Evolutionary conservation across 2,797 vertebrate species (phyloP).

Genomic region (Naso thynnoides): DNA sequence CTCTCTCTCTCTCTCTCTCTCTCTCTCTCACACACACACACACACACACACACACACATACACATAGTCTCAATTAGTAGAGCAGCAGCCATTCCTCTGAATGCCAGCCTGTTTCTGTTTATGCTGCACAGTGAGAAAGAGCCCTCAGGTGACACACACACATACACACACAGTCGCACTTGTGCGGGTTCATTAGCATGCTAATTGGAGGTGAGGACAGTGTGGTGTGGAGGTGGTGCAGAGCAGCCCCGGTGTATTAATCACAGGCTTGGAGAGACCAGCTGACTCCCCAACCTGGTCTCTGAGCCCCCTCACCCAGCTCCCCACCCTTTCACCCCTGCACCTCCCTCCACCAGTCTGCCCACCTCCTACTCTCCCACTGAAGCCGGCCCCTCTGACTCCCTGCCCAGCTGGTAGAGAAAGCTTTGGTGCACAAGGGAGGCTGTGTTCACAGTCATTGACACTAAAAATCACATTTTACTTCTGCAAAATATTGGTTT

Average conservation of each 20-base stretch:
- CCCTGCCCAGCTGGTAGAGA: slow-evolving; percentile 54
- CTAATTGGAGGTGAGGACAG: slow-evolving; percentile 84
- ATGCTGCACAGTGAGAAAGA: slow-evolving; percentile 67
- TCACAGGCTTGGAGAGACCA: slow-evolving; percentile 74
- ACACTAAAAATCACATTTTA: slow-evolving; percentile 37
- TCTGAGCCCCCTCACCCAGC: slow-evolving; percentile 33
- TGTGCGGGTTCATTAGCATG: slow-evolving; percentile 79
- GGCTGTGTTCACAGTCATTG: slow-evolving; percentile 66
- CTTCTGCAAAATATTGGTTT: slow-evolving; percentile 10
- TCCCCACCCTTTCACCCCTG: slow-evolving; percentile 29
- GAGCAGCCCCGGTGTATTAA: slow-evolving; percentile 78
- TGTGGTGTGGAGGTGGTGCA: slow-evolving; percentile 78
- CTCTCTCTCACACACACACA: slow-evolving; percentile 31
- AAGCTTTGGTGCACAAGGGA: slow-evolving; percentile 56
- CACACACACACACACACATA: slow-evolving; percentile 36
- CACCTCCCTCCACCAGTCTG: slow-evolving; percentile 43
- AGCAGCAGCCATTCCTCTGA: slow-evolving; percentile 60
- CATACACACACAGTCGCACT: slow-evolving; percentile 43
- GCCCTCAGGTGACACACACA: slow-evolving; percentile 74
- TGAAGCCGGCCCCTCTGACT: slow-evolving; percentile 50
- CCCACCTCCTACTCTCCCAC: slow-evolving; percentile 51
- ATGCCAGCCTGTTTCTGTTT: slow-evolving; percentile 75
- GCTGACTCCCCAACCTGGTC: slow-evolving; percentile 72
- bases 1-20: slow-evolving; percentile 35
- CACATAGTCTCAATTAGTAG: slow-evolving; percentile 61